Percentiles rank a stretch among this genome's conserved stretches.
phyloP scores from a whole-genome alignment of 1,140 invertebrate species.

The Chlorops oryzae region DNA sequence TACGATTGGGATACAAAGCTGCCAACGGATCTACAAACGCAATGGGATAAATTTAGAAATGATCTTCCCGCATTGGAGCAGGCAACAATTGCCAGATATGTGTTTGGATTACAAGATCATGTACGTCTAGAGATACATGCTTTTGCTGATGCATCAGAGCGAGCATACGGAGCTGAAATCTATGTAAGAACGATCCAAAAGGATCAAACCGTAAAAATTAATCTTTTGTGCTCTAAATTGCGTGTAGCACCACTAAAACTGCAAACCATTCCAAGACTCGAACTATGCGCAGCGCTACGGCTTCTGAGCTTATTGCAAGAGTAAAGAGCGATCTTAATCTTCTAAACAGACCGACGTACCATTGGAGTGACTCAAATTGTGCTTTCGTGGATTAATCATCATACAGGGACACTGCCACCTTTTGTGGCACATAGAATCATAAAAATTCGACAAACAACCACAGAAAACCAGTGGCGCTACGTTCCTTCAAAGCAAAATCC shows the following conservation, averaged over 20 bases:
- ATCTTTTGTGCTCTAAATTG: conserved; percentile 12
- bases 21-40: conserved; percentile 9
- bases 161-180: conserved; percentile 34
- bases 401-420: no score
- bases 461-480: no score
- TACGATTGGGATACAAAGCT: conserved; percentile 37
- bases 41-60: conserved; percentile 21
- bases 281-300: conserved; percentile 18
- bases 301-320: no score
- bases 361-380: no score
- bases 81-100: conserved; percentile 5
- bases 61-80: conserved; percentile 18
- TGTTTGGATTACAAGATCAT: neutral
- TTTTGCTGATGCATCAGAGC: conserved; percentile 38
- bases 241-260: conserved; percentile 11
- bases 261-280: no score
- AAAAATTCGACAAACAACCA: no score
- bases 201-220: neutral
- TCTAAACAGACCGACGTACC: no score
- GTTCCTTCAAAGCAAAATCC: no score
- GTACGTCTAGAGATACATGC: conserved; percentile 20
- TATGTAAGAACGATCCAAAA: conserved; percentile 37
- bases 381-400: no score
- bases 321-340: no score
- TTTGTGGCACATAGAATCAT: no score